These are phyloP conservation scores for Kuschelorhynchus macadamiae DNA, from an alignment of 2,888 invertebrate species.

Conservation along the genomic window DNA sequence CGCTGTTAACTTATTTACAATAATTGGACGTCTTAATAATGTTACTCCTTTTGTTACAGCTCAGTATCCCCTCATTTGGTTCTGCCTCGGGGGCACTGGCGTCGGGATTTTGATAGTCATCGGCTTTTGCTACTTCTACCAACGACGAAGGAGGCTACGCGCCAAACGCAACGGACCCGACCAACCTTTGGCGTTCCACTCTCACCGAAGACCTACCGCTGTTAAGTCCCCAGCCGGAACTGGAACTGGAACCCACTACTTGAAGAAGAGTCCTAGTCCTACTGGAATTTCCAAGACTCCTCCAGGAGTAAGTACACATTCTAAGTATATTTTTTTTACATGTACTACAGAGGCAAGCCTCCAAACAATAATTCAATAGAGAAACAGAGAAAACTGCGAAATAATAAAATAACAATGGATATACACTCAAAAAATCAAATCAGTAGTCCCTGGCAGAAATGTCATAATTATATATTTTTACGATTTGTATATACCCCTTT, in stretches of 20 bases:
- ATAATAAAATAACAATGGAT: too few relatives aligned
- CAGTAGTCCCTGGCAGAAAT: too few relatives aligned
- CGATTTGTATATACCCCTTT: too few relatives aligned
- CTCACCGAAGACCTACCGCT: constrained; percentile 82
- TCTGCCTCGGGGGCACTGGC: constrained; percentile 75
- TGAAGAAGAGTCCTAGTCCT: constrained; percentile 94
- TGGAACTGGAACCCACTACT: constrained; percentile 76
- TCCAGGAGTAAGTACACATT: constrained; percentile 67
- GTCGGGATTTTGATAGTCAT: constrained; percentile 74
- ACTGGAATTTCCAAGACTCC: constrained; percentile 77
- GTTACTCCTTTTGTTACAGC: constrained; percentile 57
- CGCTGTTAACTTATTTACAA: too few relatives aligned
- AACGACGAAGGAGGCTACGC: constrained; percentile 68
- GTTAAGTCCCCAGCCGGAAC: constrained; percentile 86
- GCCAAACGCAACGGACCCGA: constrained; percentile 73
- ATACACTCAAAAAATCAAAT: too few relatives aligned
- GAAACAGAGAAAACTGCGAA: too few relatives aligned
- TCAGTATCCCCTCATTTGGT: constrained; percentile 72
- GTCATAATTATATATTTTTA: too few relatives aligned
- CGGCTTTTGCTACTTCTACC: constrained; percentile 77
- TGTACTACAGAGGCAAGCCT: not conserved
- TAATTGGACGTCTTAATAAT: too few relatives aligned
- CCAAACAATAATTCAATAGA: not conserved
- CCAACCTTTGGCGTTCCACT: constrained; percentile 77
- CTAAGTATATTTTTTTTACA: not conserved